Percentiles rank a stretch among this genome's conserved stretches.
These are phyloP conservation scores for Parauchenoglanis punctatus DNA, from an alignment of 2,797 vertebrate genomes.

Conservation along the genomic window DNA sequence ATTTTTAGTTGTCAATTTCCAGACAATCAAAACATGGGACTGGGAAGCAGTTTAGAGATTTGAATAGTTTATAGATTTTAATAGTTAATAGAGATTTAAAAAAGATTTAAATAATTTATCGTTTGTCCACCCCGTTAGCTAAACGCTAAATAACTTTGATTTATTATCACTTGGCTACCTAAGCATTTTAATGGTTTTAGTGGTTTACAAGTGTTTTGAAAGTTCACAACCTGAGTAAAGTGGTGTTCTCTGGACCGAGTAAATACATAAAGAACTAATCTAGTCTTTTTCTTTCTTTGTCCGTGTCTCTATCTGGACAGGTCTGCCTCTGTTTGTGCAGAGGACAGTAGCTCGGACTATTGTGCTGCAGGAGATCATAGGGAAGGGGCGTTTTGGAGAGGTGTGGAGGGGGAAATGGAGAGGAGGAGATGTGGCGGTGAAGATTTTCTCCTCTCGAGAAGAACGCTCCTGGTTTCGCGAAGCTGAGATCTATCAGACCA, in stretches of 20 bases:
- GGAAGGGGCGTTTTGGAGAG: constrained; percentile 93
- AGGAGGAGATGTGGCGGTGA: constrained; percentile 92
- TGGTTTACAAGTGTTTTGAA: not conserved
- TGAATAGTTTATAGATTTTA: not conserved
- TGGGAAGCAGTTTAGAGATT: not conserved
- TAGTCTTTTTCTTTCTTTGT: not conserved
- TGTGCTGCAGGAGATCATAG: constrained; percentile 93
- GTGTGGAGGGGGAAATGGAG: constrained; percentile 94
- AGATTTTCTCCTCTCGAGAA: constrained; percentile 94
- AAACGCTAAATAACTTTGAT: constrained; percentile 9
- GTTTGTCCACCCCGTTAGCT: not conserved
- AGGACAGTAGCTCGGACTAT: constrained; percentile 93
- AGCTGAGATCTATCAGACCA: constrained; percentile 90
- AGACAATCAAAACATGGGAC: not conserved
- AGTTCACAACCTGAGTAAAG: not conserved
- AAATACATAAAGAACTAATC: not conserved
- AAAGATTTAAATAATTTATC: not conserved
- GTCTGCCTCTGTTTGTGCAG: constrained; percentile 91
- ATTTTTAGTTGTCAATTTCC: not conserved
- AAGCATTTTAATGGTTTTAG: not conserved
- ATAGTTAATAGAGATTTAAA: not conserved
- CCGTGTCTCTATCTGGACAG: constrained; percentile 59
- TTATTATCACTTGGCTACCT: not conserved
- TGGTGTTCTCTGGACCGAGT: not conserved
- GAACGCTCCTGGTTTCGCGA: constrained; percentile 87